Conservation (phyloP, 2,797 vertebrate species). For the Pangasius mekongensis region DNA sequence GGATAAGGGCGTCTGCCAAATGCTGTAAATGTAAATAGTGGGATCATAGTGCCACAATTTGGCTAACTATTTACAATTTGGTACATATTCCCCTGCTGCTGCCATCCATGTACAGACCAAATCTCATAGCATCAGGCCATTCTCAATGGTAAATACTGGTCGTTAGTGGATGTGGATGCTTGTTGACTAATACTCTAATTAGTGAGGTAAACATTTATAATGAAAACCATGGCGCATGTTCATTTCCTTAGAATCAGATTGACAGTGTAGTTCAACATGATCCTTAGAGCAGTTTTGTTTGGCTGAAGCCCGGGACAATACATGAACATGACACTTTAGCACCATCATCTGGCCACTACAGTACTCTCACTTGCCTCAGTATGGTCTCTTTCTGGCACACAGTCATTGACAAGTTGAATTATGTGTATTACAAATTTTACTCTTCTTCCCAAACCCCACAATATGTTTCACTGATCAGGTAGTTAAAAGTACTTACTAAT, state of each 20-base stretch:
- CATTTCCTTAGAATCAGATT: not conserved
- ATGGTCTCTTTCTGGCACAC: not conserved
- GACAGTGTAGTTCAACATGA: not conserved
- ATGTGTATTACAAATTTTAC: not conserved
- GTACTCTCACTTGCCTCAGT: not conserved
- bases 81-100: too few relatives aligned
- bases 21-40: too few relatives aligned
- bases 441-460: not conserved
- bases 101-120: too few relatives aligned
- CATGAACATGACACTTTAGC: not conserved
- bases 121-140: too few relatives aligned
- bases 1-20: too few relatives aligned
- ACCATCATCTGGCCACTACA: not conserved
- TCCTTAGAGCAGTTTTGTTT: not conserved
- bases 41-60: too few relatives aligned
- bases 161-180: too few relatives aligned
- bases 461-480: not conserved
- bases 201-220: not conserved
- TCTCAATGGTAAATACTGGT: too few relatives aligned
- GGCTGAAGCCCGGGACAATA: not conserved
- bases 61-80: too few relatives aligned
- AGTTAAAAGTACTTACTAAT: conserved; percentile 6
- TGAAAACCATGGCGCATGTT: not conserved
- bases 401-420: not conserved
- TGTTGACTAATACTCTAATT: too few relatives aligned